phyloP scores from a whole-genome alignment of 2,888 invertebrate genomes.

The Drosophila sordidula region DNA sequence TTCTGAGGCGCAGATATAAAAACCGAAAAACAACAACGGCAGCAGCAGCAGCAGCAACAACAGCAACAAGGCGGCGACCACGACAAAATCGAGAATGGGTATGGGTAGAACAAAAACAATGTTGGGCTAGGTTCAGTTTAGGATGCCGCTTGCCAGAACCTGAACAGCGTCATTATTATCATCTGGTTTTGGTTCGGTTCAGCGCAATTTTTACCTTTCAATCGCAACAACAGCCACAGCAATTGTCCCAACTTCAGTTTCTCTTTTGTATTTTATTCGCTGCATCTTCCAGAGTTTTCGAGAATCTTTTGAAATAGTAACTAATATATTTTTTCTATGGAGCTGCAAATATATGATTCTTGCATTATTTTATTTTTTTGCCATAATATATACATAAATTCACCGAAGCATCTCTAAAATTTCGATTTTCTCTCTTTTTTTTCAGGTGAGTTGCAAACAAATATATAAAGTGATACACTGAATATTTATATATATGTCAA shows the following conservation, averaged over 20 bases:
- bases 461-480: neutral
- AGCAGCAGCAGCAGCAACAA: slow-evolving; percentile 18
- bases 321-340: too few species aligned
- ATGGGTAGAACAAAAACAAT: slow-evolving; percentile 64
- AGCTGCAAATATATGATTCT: too few species aligned
- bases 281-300: slow-evolving; percentile 39
- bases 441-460: slow-evolving; percentile 60
- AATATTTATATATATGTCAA: slow-evolving; percentile 3
- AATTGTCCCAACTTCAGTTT: slow-evolving; percentile 28
- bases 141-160: slow-evolving; percentile 48
- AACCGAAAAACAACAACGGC: slow-evolving; percentile 42
- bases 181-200: slow-evolving; percentile 64
- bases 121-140: slow-evolving; percentile 67
- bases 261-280: slow-evolving; percentile 18
- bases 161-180: slow-evolving; percentile 65
- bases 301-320: neutral
- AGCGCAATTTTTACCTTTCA: slow-evolving; percentile 38
- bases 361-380: too few species aligned
- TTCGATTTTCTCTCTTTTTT: slow-evolving; percentile 18
- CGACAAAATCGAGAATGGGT: slow-evolving; percentile 26
- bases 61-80: slow-evolving; percentile 31
- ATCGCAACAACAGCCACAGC: slow-evolving; percentile 34
- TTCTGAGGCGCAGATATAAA: slow-evolving; percentile 74
- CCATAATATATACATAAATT: neutral
- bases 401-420: slow-evolving; percentile 19